Evolutionary conservation across 2,888 invertebrate genomes (phyloP).

Genomic region (Drosophila macrospina): DNA sequence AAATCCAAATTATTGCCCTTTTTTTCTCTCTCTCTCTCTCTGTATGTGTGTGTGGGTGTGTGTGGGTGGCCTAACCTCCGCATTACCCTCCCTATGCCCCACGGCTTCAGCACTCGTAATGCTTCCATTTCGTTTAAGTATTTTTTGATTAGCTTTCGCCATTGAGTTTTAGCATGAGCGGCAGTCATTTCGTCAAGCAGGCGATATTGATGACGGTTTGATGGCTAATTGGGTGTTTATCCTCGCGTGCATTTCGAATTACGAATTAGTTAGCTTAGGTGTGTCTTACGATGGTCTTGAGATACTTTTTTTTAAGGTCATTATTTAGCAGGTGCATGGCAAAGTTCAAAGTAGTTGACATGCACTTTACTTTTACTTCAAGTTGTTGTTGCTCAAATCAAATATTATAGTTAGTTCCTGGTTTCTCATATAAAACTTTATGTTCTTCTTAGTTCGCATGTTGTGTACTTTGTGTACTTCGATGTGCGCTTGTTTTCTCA

Average conservation of each 20-base stretch:
- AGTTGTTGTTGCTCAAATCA: not conserved
- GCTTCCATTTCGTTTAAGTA: constrained; percentile 61
- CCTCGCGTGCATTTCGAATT: constrained; percentile 23
- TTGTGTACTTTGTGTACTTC: not conserved
- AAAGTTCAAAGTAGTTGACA: not conserved
- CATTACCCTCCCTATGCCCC: not conserved
- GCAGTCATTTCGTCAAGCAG: constrained; percentile 29
- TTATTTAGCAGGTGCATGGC: not conserved
- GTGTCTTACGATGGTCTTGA: constrained; percentile 12
- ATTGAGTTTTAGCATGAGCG: constrained; percentile 31
- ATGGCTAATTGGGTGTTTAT: constrained; percentile 49
- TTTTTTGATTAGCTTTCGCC: constrained; percentile 68
- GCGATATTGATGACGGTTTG: constrained; percentile 35
- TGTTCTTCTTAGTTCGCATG: not conserved
- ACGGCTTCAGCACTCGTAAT: constrained; percentile 34
- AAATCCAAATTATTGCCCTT: constrained; percentile 36
- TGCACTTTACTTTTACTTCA: no score
- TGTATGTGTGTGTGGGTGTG: constrained; percentile 5
- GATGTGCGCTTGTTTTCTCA: not conserved
- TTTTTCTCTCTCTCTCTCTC: not conserved
- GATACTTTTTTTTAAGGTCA: constrained; percentile 14
- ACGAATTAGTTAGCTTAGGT: constrained; percentile 15
- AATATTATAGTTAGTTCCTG: not conserved
- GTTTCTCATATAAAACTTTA: no score
- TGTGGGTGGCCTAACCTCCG: constrained; percentile 18